Evolutionary conservation across 92 coral and sea anemone species (phyloP).

Genomic region (Siderastrea siderea): DNA sequence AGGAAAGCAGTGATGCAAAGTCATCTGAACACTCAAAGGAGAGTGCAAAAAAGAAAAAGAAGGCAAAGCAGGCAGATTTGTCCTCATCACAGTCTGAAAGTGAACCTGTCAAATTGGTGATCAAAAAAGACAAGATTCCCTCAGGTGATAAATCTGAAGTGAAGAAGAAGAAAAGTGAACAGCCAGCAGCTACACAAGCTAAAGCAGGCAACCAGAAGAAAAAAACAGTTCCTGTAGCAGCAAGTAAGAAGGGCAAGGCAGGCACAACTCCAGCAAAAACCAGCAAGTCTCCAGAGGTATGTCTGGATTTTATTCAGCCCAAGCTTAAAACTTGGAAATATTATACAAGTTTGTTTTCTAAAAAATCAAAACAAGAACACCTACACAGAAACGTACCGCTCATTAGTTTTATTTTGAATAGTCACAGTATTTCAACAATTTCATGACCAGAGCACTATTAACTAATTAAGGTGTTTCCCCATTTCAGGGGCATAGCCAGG

Average conservation of each 20-base stretch:
- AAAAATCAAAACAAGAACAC: background rate
- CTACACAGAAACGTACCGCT: background rate
- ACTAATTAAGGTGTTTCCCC: too few relatives aligned
- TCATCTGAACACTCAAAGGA: constrained; percentile 4
- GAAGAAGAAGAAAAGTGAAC: constrained; percentile 21
- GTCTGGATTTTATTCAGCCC: background rate
- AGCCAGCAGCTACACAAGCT: constrained; percentile 5
- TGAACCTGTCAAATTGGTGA: constrained; percentile 88
- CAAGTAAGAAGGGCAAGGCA: constrained; percentile 27
- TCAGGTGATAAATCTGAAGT: constrained; percentile 15
- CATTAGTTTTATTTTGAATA: background rate
- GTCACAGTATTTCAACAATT: background rate
- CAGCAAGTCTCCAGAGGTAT: constrained; percentile 31
- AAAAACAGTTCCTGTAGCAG: constrained; percentile 2
- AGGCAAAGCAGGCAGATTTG: constrained; percentile 40
- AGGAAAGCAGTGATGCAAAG: constrained; percentile 43
- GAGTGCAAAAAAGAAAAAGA: constrained; percentile 55
- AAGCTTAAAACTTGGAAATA: background rate
- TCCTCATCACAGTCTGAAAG: constrained; percentile 43
- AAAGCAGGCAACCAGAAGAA: constrained; percentile 2
- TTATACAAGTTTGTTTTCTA: background rate
- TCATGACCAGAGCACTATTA: too few relatives aligned
- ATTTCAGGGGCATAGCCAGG: too few relatives aligned
- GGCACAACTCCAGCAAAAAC: constrained; percentile 4
- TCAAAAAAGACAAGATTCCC: constrained; percentile 77